Evolutionary conservation across 30 jellyfish, hydroid and myxozoan species (phyloP), one percentile per base, ranked within the genome.

Genomic region (Chrysaora quinquecirrha): DNA sequence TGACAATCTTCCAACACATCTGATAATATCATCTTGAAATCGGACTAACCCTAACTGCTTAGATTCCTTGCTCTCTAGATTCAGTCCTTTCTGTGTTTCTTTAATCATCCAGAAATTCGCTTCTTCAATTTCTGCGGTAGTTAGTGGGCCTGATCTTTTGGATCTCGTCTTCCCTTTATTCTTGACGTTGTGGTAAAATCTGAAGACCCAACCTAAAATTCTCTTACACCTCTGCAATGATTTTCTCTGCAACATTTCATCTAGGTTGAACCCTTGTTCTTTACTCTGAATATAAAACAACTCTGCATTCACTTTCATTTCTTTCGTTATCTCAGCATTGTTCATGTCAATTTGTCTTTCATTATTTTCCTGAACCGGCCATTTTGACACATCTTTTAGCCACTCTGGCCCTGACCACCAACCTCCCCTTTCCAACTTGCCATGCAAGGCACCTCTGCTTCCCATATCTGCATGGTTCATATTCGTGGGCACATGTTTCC

Each of bases 401-500:
- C 89, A 78, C 7, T 61, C 50, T 4, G 83, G 89, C 27, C 89
- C 89, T 21, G 61, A 22, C 82, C 82, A 78, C 89, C 82, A 78
- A 19, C 34, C 82, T 21, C 1, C 21, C 48, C 62, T 78, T 7
- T 75, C 64, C 30, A 78, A 43, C 30, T 43, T 50, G 22, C 23
- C 34, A 1, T 14, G 22, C 6, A 56, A 14, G 47, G 58, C 80
- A 21, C 89, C 89, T 58, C 89, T 61, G 33, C 89, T 61, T 34
- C 89, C 89, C 16, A 24, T 28, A 52, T 78, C 89, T 54, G 89
- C 89, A 60, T 61, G 89, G 38, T 78, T 78, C 19, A 60, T 23
- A 30, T 81, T 64, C n/a, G 84, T 80, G 25, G 90, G 84, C 21
- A 80, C 90, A 80, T 80, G 62, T 31, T 30, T 64, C 90, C 90